These are phyloP conservation scores for Rhaphigaster nebulosa DNA, from an alignment of 2,888 invertebrate genomes.

Conservation along the genomic window DNA sequence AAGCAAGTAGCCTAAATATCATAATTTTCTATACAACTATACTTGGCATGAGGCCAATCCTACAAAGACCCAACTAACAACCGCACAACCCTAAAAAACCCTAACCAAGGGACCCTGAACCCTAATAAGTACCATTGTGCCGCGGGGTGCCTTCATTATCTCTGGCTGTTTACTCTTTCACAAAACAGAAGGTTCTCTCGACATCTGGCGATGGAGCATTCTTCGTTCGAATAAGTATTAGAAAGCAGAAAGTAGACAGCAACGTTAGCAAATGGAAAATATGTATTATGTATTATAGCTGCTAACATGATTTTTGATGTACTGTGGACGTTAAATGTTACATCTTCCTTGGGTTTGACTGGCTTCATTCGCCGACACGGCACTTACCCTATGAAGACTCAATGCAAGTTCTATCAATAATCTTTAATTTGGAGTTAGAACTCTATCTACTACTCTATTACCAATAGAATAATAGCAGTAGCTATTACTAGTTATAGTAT, in stretches of 20 bases:
- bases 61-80: neutral
- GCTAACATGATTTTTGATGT: no score
- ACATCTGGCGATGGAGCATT: neutral
- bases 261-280: neutral
- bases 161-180: slow-evolving; percentile 11
- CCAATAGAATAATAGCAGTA: no score
- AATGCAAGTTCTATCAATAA: no score
- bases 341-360: no score
- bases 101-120: neutral
- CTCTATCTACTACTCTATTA: no score
- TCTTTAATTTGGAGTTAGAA: no score
- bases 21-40: neutral
- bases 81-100: neutral
- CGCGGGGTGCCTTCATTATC: slow-evolving; percentile 1
- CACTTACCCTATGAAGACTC: no score
- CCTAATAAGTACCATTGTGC: slow-evolving; percentile 36
- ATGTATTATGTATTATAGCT: neutral
- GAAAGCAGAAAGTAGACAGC: neutral
- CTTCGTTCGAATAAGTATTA: neutral
- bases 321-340: no score
- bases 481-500: no score
- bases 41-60: neutral
- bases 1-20: neutral
- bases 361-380: no score
- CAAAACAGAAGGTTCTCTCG: neutral